Percentiles rank a stretch among this genome's conserved stretches.
phyloP scores from a whole-genome alignment of 2,888 invertebrate genomes.

The Mamestra brassicae region DNA sequence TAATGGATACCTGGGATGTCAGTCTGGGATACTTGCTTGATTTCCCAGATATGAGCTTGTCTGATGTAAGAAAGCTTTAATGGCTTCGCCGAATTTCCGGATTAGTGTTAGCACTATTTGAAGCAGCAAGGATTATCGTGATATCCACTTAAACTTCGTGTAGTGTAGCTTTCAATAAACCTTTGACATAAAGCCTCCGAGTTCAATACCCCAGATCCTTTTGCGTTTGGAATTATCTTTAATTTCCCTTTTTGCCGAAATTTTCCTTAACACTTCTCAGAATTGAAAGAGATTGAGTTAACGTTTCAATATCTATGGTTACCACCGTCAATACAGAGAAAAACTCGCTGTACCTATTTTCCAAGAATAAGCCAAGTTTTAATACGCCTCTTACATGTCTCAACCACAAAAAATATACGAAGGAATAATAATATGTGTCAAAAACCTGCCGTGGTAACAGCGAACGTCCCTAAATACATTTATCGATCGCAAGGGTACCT shows the following conservation, averaged over 20 bases:
- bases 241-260: not conserved
- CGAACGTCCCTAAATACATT: not conserved
- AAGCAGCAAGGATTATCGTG: not conserved
- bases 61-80: not conserved
- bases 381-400: not conserved
- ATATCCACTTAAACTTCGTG: no score
- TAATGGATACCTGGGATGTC: constrained; percentile 10
- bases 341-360: not conserved
- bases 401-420: not conserved
- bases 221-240: not conserved
- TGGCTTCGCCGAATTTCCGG: not conserved
- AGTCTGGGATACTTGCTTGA: not conserved
- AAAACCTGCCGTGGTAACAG: not conserved
- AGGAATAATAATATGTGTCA: not conserved
- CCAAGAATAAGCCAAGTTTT: not conserved
- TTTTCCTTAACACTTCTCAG: not conserved
- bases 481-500: constrained; percentile 25
- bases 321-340: not conserved
- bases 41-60: not conserved
- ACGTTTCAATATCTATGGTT: not conserved
- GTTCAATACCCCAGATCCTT: not conserved
- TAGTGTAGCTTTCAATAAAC: no score
- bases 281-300: not conserved
- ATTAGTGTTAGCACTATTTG: not conserved
- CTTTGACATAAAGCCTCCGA: not conserved